A percentile compares a stretch with the other conserved stretches of the same genome.
These are phyloP conservation scores for Microchirus variegatus DNA, from an alignment of 2,797 vertebrate genomes.

Conservation along the genomic window DNA sequence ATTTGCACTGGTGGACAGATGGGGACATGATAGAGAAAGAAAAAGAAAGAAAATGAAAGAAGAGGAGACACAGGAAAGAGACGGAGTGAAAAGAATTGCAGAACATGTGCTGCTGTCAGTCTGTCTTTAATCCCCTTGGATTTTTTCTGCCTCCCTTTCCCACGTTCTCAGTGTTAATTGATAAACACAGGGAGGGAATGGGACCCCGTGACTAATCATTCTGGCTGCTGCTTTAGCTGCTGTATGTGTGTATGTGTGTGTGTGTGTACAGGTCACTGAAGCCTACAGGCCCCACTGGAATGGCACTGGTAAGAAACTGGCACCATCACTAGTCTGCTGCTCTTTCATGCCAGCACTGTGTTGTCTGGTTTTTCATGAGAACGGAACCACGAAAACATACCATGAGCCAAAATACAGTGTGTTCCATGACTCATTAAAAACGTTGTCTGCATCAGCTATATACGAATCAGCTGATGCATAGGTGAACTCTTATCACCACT, in stretches of 20 bases:
- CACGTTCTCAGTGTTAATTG: constrained; percentile 86
- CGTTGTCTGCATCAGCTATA: constrained; percentile 13
- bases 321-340: constrained; percentile 44
- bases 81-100: constrained; percentile 36
- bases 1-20: constrained; percentile 32
- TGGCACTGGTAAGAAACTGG: constrained; percentile 48
- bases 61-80: constrained; percentile 43
- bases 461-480: background rate
- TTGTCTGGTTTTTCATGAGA: constrained; percentile 39
- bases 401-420: constrained; percentile 41
- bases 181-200: constrained; percentile 80
- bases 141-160: constrained; percentile 80
- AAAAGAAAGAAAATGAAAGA: constrained; percentile 24
- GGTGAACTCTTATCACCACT: constrained; percentile 1
- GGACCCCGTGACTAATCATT: constrained; percentile 77
- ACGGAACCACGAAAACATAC: constrained; percentile 21
- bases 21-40: constrained; percentile 30
- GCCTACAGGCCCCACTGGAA: constrained; percentile 37
- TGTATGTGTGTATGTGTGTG: constrained; percentile 25
- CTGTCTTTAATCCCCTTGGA: constrained; percentile 79
- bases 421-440: constrained; percentile 45
- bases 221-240: constrained; percentile 59
- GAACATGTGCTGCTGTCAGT: constrained; percentile 83
- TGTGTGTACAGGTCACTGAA: constrained; percentile 46
- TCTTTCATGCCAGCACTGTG: constrained; percentile 44